Conservation (phyloP, 2,888 invertebrate species). For the Zaprionus obscuricornis region DNA sequence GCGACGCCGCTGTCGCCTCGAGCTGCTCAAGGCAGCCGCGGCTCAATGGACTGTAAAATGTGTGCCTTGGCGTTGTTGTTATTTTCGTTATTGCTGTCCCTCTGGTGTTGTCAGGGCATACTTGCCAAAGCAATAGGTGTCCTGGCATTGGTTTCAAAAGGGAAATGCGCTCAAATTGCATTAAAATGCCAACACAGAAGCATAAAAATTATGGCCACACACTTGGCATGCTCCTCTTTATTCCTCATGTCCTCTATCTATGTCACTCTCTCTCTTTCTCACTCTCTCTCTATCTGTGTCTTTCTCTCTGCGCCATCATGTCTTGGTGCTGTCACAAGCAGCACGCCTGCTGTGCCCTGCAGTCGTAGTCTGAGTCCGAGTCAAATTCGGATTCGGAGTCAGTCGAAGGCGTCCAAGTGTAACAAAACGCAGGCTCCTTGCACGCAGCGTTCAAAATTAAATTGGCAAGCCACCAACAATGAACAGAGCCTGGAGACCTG, state of each 20-base stretch:
- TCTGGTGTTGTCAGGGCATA: slow-evolving; percentile 45
- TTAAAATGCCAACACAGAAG: slow-evolving; percentile 78
- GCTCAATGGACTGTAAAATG: slow-evolving; percentile 78
- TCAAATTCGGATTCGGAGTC: slow-evolving; percentile 27
- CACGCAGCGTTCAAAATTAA: slow-evolving; percentile 80
- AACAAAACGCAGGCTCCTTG: slow-evolving; percentile 69
- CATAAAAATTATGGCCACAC: slow-evolving; percentile 76
- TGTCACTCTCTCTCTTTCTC: too few relatives aligned
- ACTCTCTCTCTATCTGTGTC: too few relatives aligned
- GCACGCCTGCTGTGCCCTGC: slow-evolving; percentile 63
- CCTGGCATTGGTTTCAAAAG: slow-evolving; percentile 78
- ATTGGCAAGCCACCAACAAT: slow-evolving; percentile 80
- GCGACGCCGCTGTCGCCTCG: slow-evolving; percentile 54
- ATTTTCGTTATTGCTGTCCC: slow-evolving; percentile 34
- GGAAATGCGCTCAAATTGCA: slow-evolving; percentile 78
- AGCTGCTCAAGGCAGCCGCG: slow-evolving; percentile 27
- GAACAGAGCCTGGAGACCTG: slow-evolving; percentile 7
- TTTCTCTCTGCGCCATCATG: too few relatives aligned
- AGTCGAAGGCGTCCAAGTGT: slow-evolving; percentile 78
- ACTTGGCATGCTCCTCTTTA: slow-evolving; percentile 54
- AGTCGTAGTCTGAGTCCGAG: slow-evolving; percentile 1
- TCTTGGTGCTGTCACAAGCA: slow-evolving; percentile 66
- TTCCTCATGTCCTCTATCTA: slow-evolving; percentile 7
- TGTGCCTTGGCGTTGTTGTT: slow-evolving; percentile 51
- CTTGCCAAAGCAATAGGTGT: slow-evolving; percentile 78